phyloP scores from a whole-genome alignment of 2,797 vertebrate species.

The Thaleichthys pacificus region DNA sequence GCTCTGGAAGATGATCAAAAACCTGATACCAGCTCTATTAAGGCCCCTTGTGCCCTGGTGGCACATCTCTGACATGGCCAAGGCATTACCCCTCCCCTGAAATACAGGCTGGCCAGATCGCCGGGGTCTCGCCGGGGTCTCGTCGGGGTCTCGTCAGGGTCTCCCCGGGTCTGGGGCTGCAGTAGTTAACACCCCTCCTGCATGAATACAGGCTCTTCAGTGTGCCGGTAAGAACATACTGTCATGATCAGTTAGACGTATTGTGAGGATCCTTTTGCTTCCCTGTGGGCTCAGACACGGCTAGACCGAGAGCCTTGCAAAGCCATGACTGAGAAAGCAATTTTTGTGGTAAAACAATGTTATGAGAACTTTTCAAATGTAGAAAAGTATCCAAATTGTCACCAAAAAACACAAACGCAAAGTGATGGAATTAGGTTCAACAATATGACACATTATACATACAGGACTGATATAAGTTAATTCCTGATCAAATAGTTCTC shows the following conservation, averaged over 20 bases:
- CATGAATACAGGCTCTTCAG: background rate
- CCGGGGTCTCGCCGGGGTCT: background rate
- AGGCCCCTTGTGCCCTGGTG: conserved; percentile 22
- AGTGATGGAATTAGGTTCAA: background rate
- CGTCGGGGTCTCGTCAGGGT: background rate
- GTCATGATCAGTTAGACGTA: background rate
- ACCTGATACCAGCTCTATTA: conserved; percentile 51
- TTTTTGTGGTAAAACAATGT: no score
- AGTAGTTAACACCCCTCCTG: background rate
- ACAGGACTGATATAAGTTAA: background rate
- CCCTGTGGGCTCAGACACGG: background rate
- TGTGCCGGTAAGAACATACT: background rate
- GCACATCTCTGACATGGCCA: conserved; percentile 37
- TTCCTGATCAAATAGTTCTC: background rate
- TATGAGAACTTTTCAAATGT: no score
- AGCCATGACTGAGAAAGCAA: background rate
- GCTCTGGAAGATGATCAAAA: conserved; percentile 54
- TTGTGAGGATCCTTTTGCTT: background rate
- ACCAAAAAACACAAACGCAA: no score
- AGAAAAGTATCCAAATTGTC: background rate
- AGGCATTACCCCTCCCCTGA: conserved; percentile 26
- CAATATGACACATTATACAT: background rate
- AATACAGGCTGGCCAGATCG: conserved; percentile 24
- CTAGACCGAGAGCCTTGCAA: background rate
- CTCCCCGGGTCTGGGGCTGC: no score